Percentiles rank a stretch among this genome's conserved stretches.
These are phyloP conservation scores for Drosophila ezoana DNA, from an alignment of 2,888 invertebrate genomes.

Conservation along the genomic window DNA sequence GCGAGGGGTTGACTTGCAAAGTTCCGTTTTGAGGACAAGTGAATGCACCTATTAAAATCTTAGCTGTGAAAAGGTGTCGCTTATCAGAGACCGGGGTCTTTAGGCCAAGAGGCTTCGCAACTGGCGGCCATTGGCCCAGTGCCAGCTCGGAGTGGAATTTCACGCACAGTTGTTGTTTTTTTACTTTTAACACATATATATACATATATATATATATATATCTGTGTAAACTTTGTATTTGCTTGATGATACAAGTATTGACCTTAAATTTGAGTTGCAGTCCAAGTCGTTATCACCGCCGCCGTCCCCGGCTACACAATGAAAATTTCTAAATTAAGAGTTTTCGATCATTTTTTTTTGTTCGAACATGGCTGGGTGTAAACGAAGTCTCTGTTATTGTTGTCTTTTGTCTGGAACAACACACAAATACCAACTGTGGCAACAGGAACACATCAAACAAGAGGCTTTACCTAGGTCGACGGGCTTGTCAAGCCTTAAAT, in stretches of 20 bases:
- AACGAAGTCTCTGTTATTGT: slow-evolving; percentile 10
- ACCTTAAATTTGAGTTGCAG: slow-evolving; percentile 27
- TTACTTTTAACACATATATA: too few relatives aligned
- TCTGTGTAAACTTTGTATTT: neutral
- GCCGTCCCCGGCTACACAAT: slow-evolving; percentile 16
- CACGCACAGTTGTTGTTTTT: slow-evolving; percentile 21
- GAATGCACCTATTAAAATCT: slow-evolving; percentile 61
- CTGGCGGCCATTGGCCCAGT: slow-evolving; percentile 39
- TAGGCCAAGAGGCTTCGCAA: slow-evolving; percentile 7
- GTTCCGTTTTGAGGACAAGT: slow-evolving; percentile 47
- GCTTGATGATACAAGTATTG: slow-evolving; percentile 10
- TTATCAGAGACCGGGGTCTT: slow-evolving; percentile 28
- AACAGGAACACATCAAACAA: slow-evolving; percentile 2
- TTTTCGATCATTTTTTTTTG: neutral
- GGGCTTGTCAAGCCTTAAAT: slow-evolving; percentile 24
- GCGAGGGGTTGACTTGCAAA: neutral
- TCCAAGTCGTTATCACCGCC: slow-evolving; percentile 27
- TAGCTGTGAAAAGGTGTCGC: slow-evolving; percentile 17
- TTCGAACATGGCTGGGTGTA: slow-evolving; percentile 3
- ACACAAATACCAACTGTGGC: neutral
- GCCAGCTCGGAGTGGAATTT: slow-evolving; percentile 16
- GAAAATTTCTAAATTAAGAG: slow-evolving; percentile 16
- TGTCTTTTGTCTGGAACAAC: neutral
- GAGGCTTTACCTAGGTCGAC: neutral
- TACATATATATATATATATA: too few relatives aligned